These are phyloP conservation scores for Ditula angustiorana DNA, from an alignment of 2,888 invertebrate species.

Conservation along the genomic window DNA sequence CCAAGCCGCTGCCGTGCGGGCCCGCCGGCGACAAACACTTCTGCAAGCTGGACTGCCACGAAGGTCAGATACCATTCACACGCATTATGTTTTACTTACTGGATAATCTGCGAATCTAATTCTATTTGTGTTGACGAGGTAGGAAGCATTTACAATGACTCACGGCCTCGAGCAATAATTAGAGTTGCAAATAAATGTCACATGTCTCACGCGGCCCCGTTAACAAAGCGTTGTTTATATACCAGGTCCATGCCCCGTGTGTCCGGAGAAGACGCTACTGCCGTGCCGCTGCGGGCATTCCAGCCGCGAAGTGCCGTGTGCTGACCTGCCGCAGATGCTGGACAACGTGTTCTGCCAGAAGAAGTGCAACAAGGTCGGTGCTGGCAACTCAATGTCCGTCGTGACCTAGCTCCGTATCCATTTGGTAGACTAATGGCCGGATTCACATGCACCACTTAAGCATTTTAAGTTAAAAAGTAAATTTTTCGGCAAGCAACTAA, in stretches of 20 bases:
- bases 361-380: slow-evolving; percentile 92
- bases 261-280: slow-evolving; percentile 90
- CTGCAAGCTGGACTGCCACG: slow-evolving; percentile 88
- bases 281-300: slow-evolving; percentile 95
- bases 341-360: slow-evolving; percentile 94
- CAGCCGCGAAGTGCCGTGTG: slow-evolving; percentile 92
- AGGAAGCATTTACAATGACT: no score
- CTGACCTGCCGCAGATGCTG: slow-evolving; percentile 88
- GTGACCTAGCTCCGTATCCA: no score
- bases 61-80: slow-evolving; percentile 67
- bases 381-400: not conserved
- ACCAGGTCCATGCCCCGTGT: slow-evolving; percentile 90
- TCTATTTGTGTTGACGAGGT: no score
- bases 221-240: no score
- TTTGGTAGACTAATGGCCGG: no score
- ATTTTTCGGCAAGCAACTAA: no score
- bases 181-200: no score
- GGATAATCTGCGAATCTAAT: no score
- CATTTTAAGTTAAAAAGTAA: no score
- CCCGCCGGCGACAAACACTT: slow-evolving; percentile 87
- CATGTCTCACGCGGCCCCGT: no score
- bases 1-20: slow-evolving; percentile 89
- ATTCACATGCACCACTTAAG: no score
- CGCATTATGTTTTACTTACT: not conserved
- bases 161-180: no score